These are phyloP conservation scores for Colinus virginianus DNA, from an alignment of 2,113 vertebrate genomes.

Conservation along the genomic window DNA sequence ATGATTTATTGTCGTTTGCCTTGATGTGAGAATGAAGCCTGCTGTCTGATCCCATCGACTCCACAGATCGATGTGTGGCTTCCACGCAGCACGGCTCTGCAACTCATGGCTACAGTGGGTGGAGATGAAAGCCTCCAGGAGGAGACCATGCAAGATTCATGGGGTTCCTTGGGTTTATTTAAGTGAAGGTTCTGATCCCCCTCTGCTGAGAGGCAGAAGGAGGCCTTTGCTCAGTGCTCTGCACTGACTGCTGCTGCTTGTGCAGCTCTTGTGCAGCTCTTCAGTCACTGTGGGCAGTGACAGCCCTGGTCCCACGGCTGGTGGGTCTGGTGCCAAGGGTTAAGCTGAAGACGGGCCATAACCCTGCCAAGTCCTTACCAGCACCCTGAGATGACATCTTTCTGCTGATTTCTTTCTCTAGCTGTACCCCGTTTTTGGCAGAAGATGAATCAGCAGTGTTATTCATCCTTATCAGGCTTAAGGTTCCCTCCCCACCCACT, in stretches of 20 bases:
- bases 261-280: no score
- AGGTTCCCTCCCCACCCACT: neutral
- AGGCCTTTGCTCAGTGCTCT: neutral
- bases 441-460: neutral
- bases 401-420: neutral
- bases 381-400: no score
- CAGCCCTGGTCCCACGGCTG: fast-evolving
- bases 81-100: fast-evolving
- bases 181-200: neutral
- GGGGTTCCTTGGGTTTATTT: neutral
- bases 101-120: fast-evolving
- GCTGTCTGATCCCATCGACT: neutral
- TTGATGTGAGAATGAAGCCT: neutral
- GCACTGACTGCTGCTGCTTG: neutral
- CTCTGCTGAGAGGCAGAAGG: neutral
- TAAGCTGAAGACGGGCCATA: neutral
- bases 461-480: neutral
- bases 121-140: neutral
- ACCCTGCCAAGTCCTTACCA: neutral
- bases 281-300: neutral
- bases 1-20: neutral
- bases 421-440: neutral
- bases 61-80: neutral
- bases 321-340: neutral
- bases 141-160: neutral